phyloP scores from a whole-genome alignment of 2,888 invertebrate genomes.

The Ommatoiulus sabulosus region DNA sequence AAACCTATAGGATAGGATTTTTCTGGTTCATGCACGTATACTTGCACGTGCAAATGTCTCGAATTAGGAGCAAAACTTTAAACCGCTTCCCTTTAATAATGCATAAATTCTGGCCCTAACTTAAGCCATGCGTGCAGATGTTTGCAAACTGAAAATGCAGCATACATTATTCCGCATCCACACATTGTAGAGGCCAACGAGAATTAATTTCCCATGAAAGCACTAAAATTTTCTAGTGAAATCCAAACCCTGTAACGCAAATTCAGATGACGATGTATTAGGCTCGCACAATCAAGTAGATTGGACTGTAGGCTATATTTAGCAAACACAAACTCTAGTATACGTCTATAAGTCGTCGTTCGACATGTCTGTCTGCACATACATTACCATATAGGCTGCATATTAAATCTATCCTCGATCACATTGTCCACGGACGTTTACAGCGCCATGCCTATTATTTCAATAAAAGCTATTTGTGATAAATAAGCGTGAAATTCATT shows the following conservation, averaged over 20 bases:
- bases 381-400: not conserved
- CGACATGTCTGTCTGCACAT: not conserved
- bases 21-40: too few species aligned
- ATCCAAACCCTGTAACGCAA: not conserved
- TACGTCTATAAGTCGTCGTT: not conserved
- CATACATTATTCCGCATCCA: not conserved
- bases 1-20: too few species aligned
- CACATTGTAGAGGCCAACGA: not conserved
- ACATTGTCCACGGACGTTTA: slow-evolving; percentile 20
- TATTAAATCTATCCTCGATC: slow-evolving; percentile 8
- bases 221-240: slow-evolving; percentile 6
- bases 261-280: not conserved
- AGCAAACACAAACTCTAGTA: not conserved
- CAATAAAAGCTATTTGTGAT: slow-evolving; percentile 29
- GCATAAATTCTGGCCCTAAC: not conserved
- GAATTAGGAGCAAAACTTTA: not conserved
- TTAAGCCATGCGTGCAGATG: not conserved
- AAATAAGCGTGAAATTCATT: slow-evolving; percentile 45
- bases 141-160: not conserved
- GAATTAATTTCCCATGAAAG: slow-evolving; percentile 48
- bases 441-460: slow-evolving; percentile 3
- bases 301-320: not conserved
- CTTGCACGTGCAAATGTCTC: too few species aligned
- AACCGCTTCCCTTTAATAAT: not conserved
- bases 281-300: slow-evolving; percentile 34